phyloP scores from a whole-genome alignment of 2,113 vertebrate genomes.

The Merops nubicus region DNA sequence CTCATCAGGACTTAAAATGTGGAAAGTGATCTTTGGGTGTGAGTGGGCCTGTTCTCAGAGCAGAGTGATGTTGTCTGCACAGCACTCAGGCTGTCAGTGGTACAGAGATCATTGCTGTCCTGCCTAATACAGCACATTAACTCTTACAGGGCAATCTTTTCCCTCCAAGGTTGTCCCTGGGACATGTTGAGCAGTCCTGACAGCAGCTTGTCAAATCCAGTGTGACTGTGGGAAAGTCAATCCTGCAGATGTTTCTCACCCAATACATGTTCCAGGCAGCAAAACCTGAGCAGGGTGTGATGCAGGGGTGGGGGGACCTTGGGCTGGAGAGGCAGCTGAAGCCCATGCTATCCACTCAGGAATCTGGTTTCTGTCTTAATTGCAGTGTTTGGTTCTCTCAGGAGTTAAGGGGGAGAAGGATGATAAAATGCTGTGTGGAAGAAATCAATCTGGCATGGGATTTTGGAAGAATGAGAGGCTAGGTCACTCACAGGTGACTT shows the following conservation, averaged over 20 bases:
- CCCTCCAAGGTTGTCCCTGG: background rate
- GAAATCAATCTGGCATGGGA: background rate
- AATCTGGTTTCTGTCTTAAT: background rate
- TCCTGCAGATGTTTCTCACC: background rate
- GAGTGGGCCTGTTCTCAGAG: background rate
- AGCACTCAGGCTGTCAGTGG: background rate
- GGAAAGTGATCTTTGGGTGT: background rate
- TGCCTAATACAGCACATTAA: background rate
- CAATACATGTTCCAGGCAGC: background rate
- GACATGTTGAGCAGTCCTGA: background rate
- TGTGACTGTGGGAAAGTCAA: background rate
- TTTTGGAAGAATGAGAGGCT: background rate
- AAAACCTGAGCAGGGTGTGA: background rate
- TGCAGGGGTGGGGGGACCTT: background rate
- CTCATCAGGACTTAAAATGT: background rate
- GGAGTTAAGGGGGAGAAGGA: background rate
- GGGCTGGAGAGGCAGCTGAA: background rate
- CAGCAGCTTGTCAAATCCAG: background rate
- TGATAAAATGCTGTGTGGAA: background rate
- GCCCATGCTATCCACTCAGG: background rate
- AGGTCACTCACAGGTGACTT: background rate
- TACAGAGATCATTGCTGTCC: background rate
- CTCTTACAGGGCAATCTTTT: background rate
- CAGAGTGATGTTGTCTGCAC: accelerated
- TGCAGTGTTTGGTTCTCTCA: background rate